These are phyloP conservation scores for Neodiprion virginianus DNA, from an alignment of 1,140 invertebrate genomes.

Conservation along the genomic window DNA sequence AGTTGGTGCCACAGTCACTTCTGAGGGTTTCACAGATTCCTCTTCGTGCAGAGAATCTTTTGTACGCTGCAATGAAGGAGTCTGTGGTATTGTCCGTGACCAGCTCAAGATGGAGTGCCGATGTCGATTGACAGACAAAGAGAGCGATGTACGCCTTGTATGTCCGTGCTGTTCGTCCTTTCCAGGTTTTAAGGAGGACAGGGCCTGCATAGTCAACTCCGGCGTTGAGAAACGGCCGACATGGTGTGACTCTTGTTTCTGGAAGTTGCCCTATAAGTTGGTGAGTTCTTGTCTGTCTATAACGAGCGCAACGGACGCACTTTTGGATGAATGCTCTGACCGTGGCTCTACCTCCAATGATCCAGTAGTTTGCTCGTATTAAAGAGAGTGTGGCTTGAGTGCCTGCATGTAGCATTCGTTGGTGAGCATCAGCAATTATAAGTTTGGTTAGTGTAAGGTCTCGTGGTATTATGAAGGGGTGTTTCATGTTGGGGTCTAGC, in stretches of 20 bases:
- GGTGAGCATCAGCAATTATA: conserved; percentile 38
- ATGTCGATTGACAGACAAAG: conserved; percentile 32
- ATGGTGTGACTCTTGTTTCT: neutral
- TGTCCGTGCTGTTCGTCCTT: conserved; percentile 20
- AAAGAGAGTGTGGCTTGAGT: conserved; percentile 29
- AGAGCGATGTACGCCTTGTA: conserved; percentile 36
- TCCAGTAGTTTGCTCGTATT: conserved; percentile 40
- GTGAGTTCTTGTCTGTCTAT: neutral
- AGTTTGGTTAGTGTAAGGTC: conserved; percentile 26
- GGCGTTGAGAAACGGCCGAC: conserved; percentile 31
- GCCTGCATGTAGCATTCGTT: conserved; percentile 35
- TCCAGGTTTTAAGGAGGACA: conserved; percentile 33
- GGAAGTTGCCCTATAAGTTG: conserved; percentile 32
- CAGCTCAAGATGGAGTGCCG: conserved; percentile 49
- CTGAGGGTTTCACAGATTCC: conserved; percentile 32
- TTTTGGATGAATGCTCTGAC: conserved; percentile 18
- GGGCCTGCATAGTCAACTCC: conserved; percentile 48
- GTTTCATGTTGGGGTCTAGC: conserved; percentile 27
- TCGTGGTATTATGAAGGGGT: conserved; percentile 34
- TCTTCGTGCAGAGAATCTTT: conserved; percentile 42
- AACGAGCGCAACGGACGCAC: conserved; percentile 21
- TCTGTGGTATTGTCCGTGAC: conserved; percentile 37
- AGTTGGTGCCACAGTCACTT: conserved; percentile 45
- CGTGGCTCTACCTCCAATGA: conserved; percentile 22
- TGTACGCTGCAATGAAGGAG: conserved; percentile 42